These are phyloP conservation scores for Megaceryle alcyon DNA, from an alignment of 2,797 vertebrate genomes.

Conservation along the genomic window DNA sequence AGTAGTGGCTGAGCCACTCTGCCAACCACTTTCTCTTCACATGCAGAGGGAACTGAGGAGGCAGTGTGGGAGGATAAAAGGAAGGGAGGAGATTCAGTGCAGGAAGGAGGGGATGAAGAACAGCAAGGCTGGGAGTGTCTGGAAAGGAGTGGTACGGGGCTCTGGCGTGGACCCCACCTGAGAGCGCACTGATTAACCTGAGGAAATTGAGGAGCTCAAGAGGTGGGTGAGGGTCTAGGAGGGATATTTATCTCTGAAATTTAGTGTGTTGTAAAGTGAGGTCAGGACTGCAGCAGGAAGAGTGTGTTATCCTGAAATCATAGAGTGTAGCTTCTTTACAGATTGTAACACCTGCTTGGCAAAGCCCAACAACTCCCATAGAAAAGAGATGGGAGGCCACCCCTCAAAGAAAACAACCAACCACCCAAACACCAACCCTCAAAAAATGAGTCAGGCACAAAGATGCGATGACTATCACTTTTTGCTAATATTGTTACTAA, in stretches of 20 bases:
- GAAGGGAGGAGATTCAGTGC: neutral
- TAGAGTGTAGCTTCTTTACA: rapidly evolving
- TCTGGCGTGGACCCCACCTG: neutral
- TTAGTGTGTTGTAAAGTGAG: neutral
- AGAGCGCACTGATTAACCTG: no score
- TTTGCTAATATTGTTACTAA: neutral
- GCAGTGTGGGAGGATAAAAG: neutral
- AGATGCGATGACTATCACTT: neutral
- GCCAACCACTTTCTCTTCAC: neutral
- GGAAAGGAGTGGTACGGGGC: neutral
- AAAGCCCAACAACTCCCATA: rapidly evolving
- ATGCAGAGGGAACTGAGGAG: neutral
- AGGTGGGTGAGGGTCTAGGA: neutral
- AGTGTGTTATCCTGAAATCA: neutral
- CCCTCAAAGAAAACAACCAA: neutral
- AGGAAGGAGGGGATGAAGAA: neutral
- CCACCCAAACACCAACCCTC: neutral
- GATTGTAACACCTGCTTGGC: neutral
- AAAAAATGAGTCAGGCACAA: neutral
- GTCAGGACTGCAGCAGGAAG: neutral
- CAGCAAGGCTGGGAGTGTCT: neutral
- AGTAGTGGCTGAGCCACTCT: neutral
- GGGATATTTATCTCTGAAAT: neutral
- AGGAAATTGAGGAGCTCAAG: neutral
- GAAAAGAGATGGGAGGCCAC: no score